Conservation (phyloP, 2,797 vertebrate species). For the Spondyliosoma cantharus region DNA sequence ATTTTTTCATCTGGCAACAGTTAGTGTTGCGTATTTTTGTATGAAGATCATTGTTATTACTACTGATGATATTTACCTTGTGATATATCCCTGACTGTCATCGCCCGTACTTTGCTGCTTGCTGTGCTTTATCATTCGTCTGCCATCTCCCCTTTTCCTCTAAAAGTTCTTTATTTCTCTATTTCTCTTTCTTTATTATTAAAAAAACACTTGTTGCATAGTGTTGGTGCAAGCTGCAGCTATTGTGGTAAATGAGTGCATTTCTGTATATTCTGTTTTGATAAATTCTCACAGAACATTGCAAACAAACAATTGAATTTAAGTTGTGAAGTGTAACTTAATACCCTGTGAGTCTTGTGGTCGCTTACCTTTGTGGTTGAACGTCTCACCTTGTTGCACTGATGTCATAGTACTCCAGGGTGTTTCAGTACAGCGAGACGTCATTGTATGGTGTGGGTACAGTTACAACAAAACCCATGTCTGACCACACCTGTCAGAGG, state of each 20-base stretch:
- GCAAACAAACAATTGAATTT: background rate
- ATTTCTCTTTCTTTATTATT: too few species aligned
- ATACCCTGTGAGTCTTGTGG: background rate
- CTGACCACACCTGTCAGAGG: background rate
- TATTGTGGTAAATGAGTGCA: background rate
- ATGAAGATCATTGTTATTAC: background rate
- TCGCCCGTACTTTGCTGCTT: background rate
- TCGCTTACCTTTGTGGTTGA: background rate
- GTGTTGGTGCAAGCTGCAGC: background rate
- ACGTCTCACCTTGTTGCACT: background rate
- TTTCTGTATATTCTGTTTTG: background rate
- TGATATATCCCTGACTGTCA: constrained; percentile 12
- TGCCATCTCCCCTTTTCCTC: background rate
- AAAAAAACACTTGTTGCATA: background rate
- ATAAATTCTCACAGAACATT: background rate
- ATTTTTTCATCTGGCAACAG: background rate
- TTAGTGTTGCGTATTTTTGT: background rate
- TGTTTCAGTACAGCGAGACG: background rate
- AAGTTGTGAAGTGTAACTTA: background rate
- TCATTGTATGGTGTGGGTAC: background rate
- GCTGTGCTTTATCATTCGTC: background rate
- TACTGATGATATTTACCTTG: background rate
- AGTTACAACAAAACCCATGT: background rate
- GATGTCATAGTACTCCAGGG: background rate
- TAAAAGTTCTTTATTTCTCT: background rate